Conservation (phyloP, 2,888 invertebrate species). For the Geophilus truncorum region DNA sequence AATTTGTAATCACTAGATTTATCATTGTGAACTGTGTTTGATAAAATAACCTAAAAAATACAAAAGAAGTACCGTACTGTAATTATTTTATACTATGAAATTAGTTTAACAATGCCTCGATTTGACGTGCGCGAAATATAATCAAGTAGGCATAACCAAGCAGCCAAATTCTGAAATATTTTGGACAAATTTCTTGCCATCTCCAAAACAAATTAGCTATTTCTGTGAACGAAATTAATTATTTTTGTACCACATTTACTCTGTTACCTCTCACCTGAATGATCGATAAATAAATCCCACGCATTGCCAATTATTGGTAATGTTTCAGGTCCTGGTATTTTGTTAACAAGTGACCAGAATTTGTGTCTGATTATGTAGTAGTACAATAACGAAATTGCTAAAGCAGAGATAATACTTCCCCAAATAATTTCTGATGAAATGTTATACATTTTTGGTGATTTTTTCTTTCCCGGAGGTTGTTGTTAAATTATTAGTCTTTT, state of each 20-base stretch:
- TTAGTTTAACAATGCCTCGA: not conserved
- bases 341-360: too few species aligned
- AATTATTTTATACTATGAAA: not conserved
- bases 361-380: not conserved
- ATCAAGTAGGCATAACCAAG: too few species aligned
- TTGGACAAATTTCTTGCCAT: too few species aligned
- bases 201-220: too few species aligned
- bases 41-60: not conserved
- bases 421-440: not conserved
- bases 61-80: too few species aligned
- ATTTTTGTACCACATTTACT: not conserved
- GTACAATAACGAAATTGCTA: not conserved
- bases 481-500: too few species aligned
- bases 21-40: not conserved
- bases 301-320: slow-evolving; percentile 46
- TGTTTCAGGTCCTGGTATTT: slow-evolving; percentile 48
- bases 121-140: not conserved
- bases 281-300: slow-evolving; percentile 41
- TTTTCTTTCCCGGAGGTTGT: too few species aligned
- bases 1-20: slow-evolving; percentile 30
- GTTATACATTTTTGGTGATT: not conserved
- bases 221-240: too few species aligned
- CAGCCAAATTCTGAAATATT: too few species aligned
- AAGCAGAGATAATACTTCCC: not conserved
- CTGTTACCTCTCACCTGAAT: slow-evolving; percentile 40